Conservation (phyloP, 2,797 vertebrate genomes). For the Tenualosa ilisha region DNA sequence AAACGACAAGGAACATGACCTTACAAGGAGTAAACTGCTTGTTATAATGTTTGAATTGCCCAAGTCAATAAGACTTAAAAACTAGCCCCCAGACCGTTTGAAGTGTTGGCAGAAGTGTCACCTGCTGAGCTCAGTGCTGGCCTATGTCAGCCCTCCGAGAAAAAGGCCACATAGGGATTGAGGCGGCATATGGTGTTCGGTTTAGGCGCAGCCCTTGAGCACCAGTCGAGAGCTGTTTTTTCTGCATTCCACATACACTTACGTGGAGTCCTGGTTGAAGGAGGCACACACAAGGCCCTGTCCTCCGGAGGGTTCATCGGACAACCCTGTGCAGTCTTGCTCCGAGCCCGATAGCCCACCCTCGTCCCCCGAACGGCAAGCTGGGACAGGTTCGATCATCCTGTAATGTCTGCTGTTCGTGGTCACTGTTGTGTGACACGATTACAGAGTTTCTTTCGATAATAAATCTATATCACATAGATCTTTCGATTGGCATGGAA, state of each 20-base stretch:
- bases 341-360: neutral
- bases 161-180: conserved; percentile 5
- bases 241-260: neutral
- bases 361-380: conserved; percentile 17
- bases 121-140: neutral
- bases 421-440: conserved; percentile 18
- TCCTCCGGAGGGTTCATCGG: neutral
- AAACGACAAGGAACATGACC: neutral
- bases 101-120: neutral
- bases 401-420: conserved; percentile 19
- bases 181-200: conserved; percentile 18
- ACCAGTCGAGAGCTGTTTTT: neutral
- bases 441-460: conserved; percentile 5
- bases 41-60: too few species aligned
- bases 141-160: neutral
- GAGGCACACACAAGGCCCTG: conserved; percentile 7
- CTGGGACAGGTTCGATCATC: conserved; percentile 25
- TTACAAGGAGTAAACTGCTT: neutral
- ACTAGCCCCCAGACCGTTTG: neutral
- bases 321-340: neutral
- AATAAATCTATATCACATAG: neutral
- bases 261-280: conserved; percentile 19
- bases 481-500: neutral
- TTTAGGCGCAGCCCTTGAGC: neutral
- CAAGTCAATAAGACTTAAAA: neutral